phyloP scores from a whole-genome alignment of 2,888 invertebrate species.

The Drosophila limbata region DNA sequence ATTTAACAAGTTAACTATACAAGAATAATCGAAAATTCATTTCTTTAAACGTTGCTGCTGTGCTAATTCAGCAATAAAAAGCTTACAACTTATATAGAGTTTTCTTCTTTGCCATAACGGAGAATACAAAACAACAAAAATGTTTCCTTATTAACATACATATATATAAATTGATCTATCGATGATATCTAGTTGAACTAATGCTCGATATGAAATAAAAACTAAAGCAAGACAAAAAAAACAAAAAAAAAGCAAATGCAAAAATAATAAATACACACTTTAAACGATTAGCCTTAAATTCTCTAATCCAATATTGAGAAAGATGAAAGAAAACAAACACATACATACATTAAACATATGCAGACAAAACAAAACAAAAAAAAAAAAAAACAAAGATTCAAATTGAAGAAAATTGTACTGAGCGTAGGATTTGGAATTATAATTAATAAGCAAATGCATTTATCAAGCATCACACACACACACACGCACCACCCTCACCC shows the following conservation, averaged over 20 bases:
- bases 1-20: slow-evolving; percentile 10
- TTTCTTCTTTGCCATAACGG: slow-evolving; percentile 17
- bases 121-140: slow-evolving; percentile 23
- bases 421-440: slow-evolving; percentile 52
- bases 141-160: slow-evolving; percentile 55
- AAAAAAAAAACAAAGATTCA: neutral
- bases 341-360: slow-evolving; percentile 6
- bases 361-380: slow-evolving; percentile 6
- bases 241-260: slow-evolving; percentile 15
- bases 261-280: slow-evolving; percentile 28
- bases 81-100: neutral
- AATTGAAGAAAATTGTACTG: slow-evolving; percentile 57
- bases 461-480: slow-evolving; percentile 34
- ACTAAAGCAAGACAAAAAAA: slow-evolving; percentile 15
- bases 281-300: slow-evolving; percentile 33
- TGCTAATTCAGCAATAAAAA: slow-evolving; percentile 1
- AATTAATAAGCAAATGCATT: slow-evolving; percentile 64
- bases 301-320: slow-evolving; percentile 18
- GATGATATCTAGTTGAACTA: slow-evolving; percentile 65
- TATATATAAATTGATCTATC: slow-evolving; percentile 32
- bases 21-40: slow-evolving; percentile 1
- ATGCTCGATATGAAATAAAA: slow-evolving; percentile 55
- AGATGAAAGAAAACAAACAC: slow-evolving; percentile 14
- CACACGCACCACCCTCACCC: neutral
- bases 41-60: slow-evolving; percentile 33